phyloP scores from a whole-genome alignment of 2,797 vertebrate species.

The Phrynocephalus guinanensis region DNA sequence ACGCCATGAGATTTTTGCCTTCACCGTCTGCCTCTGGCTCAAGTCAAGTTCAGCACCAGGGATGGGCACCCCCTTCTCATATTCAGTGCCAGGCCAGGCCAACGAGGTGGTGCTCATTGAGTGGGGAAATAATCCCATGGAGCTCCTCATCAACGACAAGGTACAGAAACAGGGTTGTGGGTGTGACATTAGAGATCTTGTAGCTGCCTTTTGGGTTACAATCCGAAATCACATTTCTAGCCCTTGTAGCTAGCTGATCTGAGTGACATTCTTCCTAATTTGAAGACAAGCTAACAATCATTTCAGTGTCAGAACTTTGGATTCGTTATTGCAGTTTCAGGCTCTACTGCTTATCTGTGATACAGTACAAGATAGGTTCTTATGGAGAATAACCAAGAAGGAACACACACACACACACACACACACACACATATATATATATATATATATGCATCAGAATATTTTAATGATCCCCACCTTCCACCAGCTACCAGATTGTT shows the following conservation, averaged over 20 bases:
- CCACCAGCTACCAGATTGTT: background rate
- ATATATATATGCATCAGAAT: background rate
- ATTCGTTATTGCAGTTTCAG: background rate
- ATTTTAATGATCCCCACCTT: background rate
- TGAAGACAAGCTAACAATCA: background rate
- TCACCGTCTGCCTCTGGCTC: slow-evolving; percentile 86
- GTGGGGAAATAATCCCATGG: slow-evolving; percentile 87
- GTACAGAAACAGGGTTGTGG: slow-evolving; percentile 43
- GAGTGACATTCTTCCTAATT: background rate
- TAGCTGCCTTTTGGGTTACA: background rate
- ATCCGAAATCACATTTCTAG: background rate
- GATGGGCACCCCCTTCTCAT: slow-evolving; percentile 87
- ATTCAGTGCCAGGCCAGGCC: slow-evolving; percentile 85
- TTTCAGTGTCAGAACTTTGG: background rate
- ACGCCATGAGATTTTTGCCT: slow-evolving; percentile 83
- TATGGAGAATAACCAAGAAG: background rate
- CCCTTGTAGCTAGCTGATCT: background rate
- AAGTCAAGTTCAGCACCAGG: slow-evolving; percentile 80
- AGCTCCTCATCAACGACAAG: slow-evolving; percentile 86
- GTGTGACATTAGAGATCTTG: background rate
- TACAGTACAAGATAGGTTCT: background rate
- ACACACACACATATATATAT: no score
- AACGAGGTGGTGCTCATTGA: slow-evolving; percentile 89
- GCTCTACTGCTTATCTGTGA: background rate
- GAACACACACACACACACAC: no score